Percentiles rank a stretch among this genome's conserved stretches.
Conservation (phyloP, 1,140 invertebrate species). For the Oryzaephilus surinamensis region DNA sequence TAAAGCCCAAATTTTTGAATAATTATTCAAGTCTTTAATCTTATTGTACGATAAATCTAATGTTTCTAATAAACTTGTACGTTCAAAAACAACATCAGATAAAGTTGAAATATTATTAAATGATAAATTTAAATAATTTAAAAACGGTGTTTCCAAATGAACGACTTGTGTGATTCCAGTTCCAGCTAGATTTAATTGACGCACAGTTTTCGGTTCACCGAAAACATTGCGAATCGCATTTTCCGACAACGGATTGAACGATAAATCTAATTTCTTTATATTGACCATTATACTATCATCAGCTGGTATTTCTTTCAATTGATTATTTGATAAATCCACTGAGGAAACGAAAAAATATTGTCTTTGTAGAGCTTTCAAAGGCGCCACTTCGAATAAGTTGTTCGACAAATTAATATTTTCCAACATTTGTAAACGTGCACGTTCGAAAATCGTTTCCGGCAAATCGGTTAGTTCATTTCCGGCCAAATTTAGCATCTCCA, state of each 20-base stretch:
- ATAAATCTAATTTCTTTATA: constrained; percentile 76
- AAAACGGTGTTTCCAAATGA: constrained; percentile 76
- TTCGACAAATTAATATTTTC: constrained; percentile 69
- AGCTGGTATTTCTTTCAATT: constrained; percentile 63
- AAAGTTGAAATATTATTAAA: constrained; percentile 61
- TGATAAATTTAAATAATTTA: constrained; percentile 71
- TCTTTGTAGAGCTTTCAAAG: constrained; percentile 63
- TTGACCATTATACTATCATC: constrained; percentile 80
- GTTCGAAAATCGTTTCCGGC: constrained; percentile 75
- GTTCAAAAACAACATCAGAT: constrained; percentile 54
- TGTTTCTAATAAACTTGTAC: constrained; percentile 65
- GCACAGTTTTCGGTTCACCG: constrained; percentile 77
- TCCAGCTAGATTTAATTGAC: constrained; percentile 68
- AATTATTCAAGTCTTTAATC: constrained; percentile 43
- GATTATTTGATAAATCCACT: constrained; percentile 70
- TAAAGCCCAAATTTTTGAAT: constrained; percentile 52
- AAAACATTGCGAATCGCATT: constrained; percentile 65
- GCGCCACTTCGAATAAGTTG: constrained; percentile 69
- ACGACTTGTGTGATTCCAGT: constrained; percentile 58
- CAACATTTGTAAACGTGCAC: constrained; percentile 62
- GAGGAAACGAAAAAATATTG: constrained; percentile 72
- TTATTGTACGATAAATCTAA: constrained; percentile 70
- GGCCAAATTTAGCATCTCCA: constrained; percentile 63
- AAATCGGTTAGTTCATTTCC: constrained; percentile 63
- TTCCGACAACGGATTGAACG: constrained; percentile 68